Evolutionary conservation across 2,888 invertebrate genomes (phyloP).

Genomic region (Antitype chi): DNA sequence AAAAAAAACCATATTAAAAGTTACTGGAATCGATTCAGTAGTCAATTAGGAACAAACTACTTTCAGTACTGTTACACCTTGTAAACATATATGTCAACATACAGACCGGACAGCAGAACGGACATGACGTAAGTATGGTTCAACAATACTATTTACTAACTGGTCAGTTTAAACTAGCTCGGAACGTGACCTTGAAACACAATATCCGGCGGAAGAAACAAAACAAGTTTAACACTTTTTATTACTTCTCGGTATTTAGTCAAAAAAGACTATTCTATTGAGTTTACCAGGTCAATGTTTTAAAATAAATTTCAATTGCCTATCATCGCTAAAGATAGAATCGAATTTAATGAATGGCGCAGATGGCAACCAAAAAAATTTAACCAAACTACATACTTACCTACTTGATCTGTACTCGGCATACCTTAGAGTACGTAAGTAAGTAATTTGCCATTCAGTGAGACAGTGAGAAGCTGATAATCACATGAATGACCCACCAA

Average conservation of each 20-base stretch:
- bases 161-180: slow-evolving; percentile 16
- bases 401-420: not conserved
- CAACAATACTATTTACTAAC: slow-evolving; percentile 25
- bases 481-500: not conserved
- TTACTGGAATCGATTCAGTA: no score
- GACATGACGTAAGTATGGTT: slow-evolving; percentile 18
- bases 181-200: slow-evolving; percentile 39
- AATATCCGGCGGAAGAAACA: slow-evolving; percentile 43
- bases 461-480: not conserved
- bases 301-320: not conserved
- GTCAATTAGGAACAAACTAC: no score
- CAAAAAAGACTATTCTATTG: not conserved
- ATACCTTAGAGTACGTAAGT: not conserved
- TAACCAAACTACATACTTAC: not conserved
- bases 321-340: not conserved
- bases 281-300: slow-evolving; percentile 45
- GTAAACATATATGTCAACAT: slow-evolving; percentile 1
- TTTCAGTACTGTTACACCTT: no score
- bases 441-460: not conserved
- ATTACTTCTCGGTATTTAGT: slow-evolving; percentile 2
- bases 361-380: not conserved
- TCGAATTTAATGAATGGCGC: no score
- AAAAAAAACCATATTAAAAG: no score
- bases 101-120: slow-evolving; percentile 7
- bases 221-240: slow-evolving; percentile 16